phyloP scores from a whole-genome alignment of 1,140 invertebrate species.

The Drosophila simulans region DNA sequence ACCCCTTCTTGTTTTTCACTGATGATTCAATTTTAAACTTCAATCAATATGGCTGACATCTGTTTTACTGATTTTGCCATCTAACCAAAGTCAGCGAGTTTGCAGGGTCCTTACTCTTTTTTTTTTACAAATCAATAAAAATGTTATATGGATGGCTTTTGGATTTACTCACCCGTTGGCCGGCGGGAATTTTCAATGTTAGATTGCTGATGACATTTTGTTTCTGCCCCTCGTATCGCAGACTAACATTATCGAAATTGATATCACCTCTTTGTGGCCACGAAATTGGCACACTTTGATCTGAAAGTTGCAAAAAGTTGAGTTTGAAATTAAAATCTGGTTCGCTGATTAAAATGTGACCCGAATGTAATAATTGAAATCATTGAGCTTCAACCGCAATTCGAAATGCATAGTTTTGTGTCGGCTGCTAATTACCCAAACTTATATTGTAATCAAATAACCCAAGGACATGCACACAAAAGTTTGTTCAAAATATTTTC shows the following conservation, averaged over 20 bases:
- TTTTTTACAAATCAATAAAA: neutral
- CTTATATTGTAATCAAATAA: neutral
- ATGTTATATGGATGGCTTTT: neutral
- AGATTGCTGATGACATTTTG: constrained; percentile 88
- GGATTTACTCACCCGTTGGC: constrained; percentile 87
- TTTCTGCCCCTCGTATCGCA: constrained; percentile 87
- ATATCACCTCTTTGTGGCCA: constrained; percentile 91
- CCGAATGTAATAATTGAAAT: no score
- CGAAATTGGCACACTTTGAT: constrained; percentile 85
- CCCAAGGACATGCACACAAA: neutral
- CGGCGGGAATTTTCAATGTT: constrained; percentile 87
- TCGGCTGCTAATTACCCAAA: neutral
- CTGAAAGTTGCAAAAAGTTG: constrained; percentile 66
- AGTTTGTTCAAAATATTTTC: constrained; percentile 20
- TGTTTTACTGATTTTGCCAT: constrained; percentile 12
- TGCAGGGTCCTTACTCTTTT: neutral
- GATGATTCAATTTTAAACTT: constrained; percentile 19
- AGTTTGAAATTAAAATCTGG: neutral
- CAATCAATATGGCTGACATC: constrained; percentile 29
- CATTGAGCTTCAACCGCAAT: no score
- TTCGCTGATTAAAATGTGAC: no score
- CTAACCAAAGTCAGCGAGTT: constrained; percentile 21
- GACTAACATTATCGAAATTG: constrained; percentile 88
- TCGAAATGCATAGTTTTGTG: neutral
- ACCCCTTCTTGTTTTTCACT: neutral